Base-by-base conservation (phyloP, 53 echinoderm and acorn worm genomes). In the Stichopus horrens region DNA sequence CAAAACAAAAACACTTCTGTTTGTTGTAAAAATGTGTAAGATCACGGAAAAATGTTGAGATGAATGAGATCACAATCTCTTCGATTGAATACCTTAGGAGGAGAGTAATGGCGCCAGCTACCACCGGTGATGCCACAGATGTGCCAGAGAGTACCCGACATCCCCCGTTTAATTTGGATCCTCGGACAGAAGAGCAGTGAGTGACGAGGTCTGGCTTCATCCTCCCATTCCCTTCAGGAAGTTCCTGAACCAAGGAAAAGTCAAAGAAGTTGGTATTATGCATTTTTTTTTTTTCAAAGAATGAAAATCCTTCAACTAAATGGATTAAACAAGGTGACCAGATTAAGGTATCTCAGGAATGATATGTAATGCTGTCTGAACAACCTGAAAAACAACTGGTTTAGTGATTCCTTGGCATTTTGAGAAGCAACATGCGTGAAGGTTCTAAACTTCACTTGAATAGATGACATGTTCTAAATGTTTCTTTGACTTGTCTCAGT, bases 201-300 rank as follows among this genome's bases (percentile, higher is more conserved):
- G 99, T 99, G 21, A 99, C 99, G 53, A 99, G 96, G 81, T 99
- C 99, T 22, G 96, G 99, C 86, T 99, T 99, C 59, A 99, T 88
- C 57, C 99, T 90, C 4, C 99, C 99, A 87, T 96, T 94, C 4
- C 99, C 99, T 5, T 93, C 93, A 18, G 99, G 99, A 10, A 99
- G 88, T 89, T 99, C 99, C 99, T 98, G 85, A 19, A 37, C 5
- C 11, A 52, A 8, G 66, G 0, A 23, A 85, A 4, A 85, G 19
- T 19, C 51, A 85, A 51, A 76, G 52, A 6, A 76, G 53, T 76
- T 71, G 14, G 7, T 37, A 37, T 37, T 37, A 2, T 37, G 37
- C 37, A 37, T 1, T 37, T 37, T 37, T 37, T 37, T 37, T 37
- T 37, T 37, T 37, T 37, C 37, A 37, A 37, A 37, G 37, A 37